Conservation (phyloP, 2,113 vertebrate genomes). For the Tiliqua scincoides region DNA sequence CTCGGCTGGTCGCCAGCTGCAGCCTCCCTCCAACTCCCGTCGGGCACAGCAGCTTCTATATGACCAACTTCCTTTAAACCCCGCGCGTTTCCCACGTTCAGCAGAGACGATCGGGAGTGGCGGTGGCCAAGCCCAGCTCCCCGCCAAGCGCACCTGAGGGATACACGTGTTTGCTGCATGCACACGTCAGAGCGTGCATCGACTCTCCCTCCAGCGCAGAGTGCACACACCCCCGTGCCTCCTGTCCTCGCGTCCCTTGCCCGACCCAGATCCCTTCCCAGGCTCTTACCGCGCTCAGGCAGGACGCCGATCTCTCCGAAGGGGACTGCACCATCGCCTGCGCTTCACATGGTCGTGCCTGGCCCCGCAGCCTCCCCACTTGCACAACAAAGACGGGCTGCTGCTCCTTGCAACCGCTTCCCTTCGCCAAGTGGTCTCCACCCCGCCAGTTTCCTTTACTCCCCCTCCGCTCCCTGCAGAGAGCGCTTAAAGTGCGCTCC, state of each 20-base stretch:
- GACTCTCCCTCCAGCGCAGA: too few species aligned
- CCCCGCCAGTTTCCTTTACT: conserved; percentile 9
- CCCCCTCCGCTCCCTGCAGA: background rate
- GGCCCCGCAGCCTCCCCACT: background rate
- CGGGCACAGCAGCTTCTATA: too few species aligned
- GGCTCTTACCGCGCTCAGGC: conserved; percentile 57
- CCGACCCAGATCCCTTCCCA: rapidly evolving
- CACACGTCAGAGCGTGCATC: too few species aligned
- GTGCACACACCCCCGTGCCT: background rate
- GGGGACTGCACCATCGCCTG: conserved; percentile 28
- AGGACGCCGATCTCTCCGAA: conserved; percentile 41
- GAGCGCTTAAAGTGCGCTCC: background rate
- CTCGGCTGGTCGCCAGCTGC: background rate
- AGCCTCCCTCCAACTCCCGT: too few species aligned
- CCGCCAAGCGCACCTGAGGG: background rate
- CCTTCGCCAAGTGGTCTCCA: conserved; percentile 12
- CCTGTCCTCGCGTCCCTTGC: background rate
- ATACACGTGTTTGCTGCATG: too few species aligned
- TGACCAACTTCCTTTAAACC: too few species aligned
- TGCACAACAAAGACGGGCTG: background rate
- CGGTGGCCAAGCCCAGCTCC: too few species aligned
- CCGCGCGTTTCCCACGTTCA: too few species aligned
- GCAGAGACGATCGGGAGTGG: background rate
- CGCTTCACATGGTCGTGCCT: conserved; percentile 46
- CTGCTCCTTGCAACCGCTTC: background rate